A percentile compares a stretch with the other conserved stretches of the same genome.
Conservation (phyloP, 37 sponge, comb jelly and placozoan genomes). For the Beroe ovata region DNA sequence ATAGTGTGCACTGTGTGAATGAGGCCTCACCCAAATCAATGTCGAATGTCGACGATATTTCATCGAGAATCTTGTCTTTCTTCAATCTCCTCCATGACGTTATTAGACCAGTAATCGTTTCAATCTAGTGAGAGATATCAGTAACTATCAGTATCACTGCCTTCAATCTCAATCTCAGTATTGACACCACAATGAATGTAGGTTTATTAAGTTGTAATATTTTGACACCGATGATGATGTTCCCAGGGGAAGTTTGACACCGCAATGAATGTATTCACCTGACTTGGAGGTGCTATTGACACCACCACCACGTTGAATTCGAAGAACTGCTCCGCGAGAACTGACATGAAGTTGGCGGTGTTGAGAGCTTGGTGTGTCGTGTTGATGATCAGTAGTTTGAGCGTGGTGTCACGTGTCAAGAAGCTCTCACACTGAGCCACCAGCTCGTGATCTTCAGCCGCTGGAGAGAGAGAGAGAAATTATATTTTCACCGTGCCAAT, state of each 20-base stretch:
- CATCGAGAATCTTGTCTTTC: constrained; percentile 44
- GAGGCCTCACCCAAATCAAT: neutral
- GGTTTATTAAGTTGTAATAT: no score
- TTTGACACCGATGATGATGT: no score
- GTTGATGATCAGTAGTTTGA: constrained; percentile 48
- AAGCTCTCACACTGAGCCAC: neutral
- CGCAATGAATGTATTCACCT: no score
- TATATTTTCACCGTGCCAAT: no score
- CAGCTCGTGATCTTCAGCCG: constrained; percentile 3
- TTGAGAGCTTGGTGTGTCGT: constrained; percentile 22
- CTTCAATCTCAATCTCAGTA: no score
- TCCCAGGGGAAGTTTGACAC: no score
- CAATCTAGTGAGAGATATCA: neutral
- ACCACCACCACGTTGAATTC: constrained; percentile 40
- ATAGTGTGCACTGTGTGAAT: no score
- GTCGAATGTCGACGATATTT: constrained; percentile 9
- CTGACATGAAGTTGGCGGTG: neutral
- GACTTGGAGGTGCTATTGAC: constrained; percentile 53
- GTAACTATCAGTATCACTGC: no score
- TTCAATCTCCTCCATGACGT: constrained; percentile 43
- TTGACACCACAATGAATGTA: no score
- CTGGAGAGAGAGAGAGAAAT: no score
- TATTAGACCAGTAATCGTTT: neutral
- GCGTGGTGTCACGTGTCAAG: neutral
- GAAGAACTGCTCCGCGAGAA: neutral